Base-by-base conservation (phyloP, 2,113 vertebrate genomes). In the human (Homo sapiens) region DNA sequence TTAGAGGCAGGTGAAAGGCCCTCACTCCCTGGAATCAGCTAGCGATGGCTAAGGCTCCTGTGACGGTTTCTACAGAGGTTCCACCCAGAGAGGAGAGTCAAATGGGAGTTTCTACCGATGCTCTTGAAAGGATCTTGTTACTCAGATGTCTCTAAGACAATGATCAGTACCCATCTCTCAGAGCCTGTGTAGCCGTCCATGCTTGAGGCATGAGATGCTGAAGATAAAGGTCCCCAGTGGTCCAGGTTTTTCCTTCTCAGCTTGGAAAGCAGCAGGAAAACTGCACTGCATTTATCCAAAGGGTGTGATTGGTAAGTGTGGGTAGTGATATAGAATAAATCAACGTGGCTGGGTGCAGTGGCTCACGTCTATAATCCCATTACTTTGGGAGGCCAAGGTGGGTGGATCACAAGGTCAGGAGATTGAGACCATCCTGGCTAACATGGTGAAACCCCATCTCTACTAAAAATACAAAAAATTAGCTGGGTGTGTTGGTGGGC, bases 131-230 rank as follows among this genome's bases (percentile, higher is more conserved):
- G 22, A 5, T 7, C 83, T 27, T 1, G 0, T 9, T 50, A 13
- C 55, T 64, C 55, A 75, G 9, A 9, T 7, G 1, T 55, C 35
- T 40, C 72, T 5, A 11, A n/a, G 43, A 55, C 55, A 18, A 3
- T 7, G 9, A 18, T 1, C 11, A 23, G 35, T 22, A 30, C 2
- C 6, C 32, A 5, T 32, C 48, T 92, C 79, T 52, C 17, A 40
- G 40, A 30, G 3, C 18, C 6, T 2, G 1, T 7, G 18, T 9
- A 8, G 23, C 27, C 0, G 27, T 64, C 30, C 0, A 0, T 0
- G 2, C 8, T 35, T 18, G 5, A 32, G 30, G 18, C 64, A 7
- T 13, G 32, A 20, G 32, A 18, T n/a, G 2, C 6, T 8, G 30
- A 88, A 45, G 22, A 11, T 1, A 4, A 30, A 16, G 43, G 55